Evolutionary conservation across 2,797 vertebrate species (phyloP), one percentile per base, ranked within the genome.

Genomic region (Chelmon rostratus): DNA sequence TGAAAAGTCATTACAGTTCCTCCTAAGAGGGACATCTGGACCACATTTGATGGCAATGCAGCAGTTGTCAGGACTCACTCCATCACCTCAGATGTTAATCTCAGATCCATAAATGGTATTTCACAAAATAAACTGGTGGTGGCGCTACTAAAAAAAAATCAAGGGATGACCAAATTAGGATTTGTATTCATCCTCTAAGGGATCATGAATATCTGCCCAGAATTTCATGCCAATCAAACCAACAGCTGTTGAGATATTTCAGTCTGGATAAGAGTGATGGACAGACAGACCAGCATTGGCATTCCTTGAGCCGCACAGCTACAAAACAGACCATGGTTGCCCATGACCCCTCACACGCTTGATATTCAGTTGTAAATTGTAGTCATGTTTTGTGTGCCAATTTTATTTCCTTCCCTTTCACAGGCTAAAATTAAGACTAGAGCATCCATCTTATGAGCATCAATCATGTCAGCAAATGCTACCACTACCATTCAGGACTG

Each of bases 391-490:
- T 77, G 33, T 63, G 12, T 54, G 58, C 25, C 35, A 46, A 69
- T 73, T 68, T 73, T 1, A 59, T 54, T 57, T 50, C 1, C 42
- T 25, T 74, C 47, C 66, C 67, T 54, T 44, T 75, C 42, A 40
- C 16, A 59, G 35, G 38, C 21, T 33, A 35, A 68, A 75, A 74
- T 58, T 21, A 65, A 61, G 18, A 62, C 11, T 1, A n/a, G 8
- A 47, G 31, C 63, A 57, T 37, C 54, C 56, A 68, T 37, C 59
- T 70, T 57, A 61, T 18, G 63, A 58, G 69, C 79, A 33, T 63
- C 68, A 65, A 13, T 82, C 58, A 79, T 68, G 66, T 65, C 42
- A 63, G 50, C 8, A 59, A 85, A 79, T 7, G 28, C 65, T 18
- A 31, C 46, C 66, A 58, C 37, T 72, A 46, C 57, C 38, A 35